Base-by-base conservation (phyloP, 2,797 vertebrate genomes). In the Setipinna tenuifilis region DNA sequence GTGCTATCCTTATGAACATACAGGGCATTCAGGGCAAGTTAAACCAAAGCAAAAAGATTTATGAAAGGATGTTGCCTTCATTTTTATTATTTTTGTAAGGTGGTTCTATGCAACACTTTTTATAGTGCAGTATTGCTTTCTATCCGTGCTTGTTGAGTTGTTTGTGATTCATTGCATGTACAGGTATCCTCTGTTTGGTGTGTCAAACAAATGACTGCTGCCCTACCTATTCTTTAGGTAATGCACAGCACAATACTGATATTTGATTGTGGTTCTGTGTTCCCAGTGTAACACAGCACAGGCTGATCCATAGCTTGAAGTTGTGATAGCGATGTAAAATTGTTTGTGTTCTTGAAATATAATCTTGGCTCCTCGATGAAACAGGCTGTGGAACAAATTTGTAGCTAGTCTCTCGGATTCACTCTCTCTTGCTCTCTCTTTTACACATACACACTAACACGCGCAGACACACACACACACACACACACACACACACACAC, bases 401-500 rank as follows among this genome's bases (percentile, higher is more conserved):
- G 28, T 17, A 75, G 28, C 65, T 35, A 41, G n/a, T 23, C 28
- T 75, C 31, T 16, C 28, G 17, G 28, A 35, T 14, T 54, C 50
- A 3, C 50, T 54, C 50, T 54, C 50, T 54, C 50, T 54, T 7
- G 3, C 50, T 54, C 50, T 54, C 50, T 54, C 50, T 54, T 6
- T 54, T 17, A 25, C 58, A 59, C 58, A 59, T 17, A 59, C 58
- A 59, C 58, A 59, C 58, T 21, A 17, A 59, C 58, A 59, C 58
- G 21, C 17, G 21, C 58, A 59, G 0, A 59, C 58, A 59, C 58
- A 59, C 58, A 59, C 58, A 59, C 58, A 59, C 58, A 59, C 58
- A 59, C 12, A 59, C 58, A 59, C 58, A 59, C 80, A 87, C 84
- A 83, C 84, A 87, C 81, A 59, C 58, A 59, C 17, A 19, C 58